phyloP scores from a whole-genome alignment of 1,140 invertebrate species.

The Chrysomallon squamiferum region DNA sequence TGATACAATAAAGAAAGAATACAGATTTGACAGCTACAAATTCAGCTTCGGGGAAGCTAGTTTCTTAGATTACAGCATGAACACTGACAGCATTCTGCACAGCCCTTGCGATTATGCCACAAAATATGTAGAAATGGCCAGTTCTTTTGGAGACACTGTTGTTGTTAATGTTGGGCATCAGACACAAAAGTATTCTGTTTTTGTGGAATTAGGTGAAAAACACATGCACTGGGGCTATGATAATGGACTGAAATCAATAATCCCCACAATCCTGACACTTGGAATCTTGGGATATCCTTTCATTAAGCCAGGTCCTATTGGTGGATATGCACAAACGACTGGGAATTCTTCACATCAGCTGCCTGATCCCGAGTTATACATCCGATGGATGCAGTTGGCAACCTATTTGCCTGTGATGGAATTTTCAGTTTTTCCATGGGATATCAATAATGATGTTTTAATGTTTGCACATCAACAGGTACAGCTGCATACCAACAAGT shows the following conservation, averaged over 20 bases:
- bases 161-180: slow-evolving; percentile 77
- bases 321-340: slow-evolving; percentile 76
- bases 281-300: slow-evolving; percentile 85
- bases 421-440: slow-evolving; percentile 88
- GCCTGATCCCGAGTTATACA: slow-evolving; percentile 21
- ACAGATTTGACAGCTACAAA: slow-evolving; percentile 25
- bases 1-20: slow-evolving; percentile 63
- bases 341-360: not conserved
- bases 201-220: slow-evolving; percentile 87
- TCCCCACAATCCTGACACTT: slow-evolving; percentile 83
- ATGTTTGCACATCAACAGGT: slow-evolving; percentile 74
- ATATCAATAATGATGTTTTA: slow-evolving; percentile 76
- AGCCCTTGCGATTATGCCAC: slow-evolving; percentile 34
- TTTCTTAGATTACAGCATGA: slow-evolving; percentile 13
- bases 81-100: slow-evolving; percentile 37
- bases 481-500: slow-evolving; percentile 72
- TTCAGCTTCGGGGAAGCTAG: slow-evolving; percentile 36
- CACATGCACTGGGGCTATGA: slow-evolving; percentile 79
- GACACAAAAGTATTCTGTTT: slow-evolving; percentile 78
- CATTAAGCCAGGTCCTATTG: slow-evolving; percentile 90
- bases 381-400: slow-evolving; percentile 77
- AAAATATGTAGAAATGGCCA: slow-evolving; percentile 31
- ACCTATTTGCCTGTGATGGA: slow-evolving; percentile 87
- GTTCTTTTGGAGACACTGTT: not conserved
- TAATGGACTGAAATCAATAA: slow-evolving; percentile 73